Evolutionary conservation across 2,797 vertebrate genomes (phyloP), one percentile per base, ranked within the genome.

Genomic region (Geotria australis): DNA sequence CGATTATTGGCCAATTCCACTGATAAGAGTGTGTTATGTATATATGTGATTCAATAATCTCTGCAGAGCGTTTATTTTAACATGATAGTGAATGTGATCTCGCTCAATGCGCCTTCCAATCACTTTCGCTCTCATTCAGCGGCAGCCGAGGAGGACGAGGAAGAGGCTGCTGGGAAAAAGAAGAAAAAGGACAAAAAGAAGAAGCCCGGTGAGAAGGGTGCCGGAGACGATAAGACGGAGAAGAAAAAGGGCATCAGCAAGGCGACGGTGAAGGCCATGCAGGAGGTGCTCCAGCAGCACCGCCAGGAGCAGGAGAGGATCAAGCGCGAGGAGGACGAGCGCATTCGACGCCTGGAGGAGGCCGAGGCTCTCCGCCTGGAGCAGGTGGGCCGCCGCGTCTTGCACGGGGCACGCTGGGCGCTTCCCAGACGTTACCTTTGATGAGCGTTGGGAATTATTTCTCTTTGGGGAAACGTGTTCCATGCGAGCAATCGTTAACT

Each of bases 231-330:
- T 64, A 67, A 83, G 57, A 72, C 88, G 63, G 80, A 95, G 66
- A 89, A 91, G 72, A 98, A 91, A 63, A 95, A 95, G 61, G 86
- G 88, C n/a, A 88, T 83, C 48, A 85, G 86, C 63, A 95, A 89
- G 67, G 85, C 91, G 46, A 78, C 82, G 0, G 88, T 96, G 53
- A 95, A 85, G 73, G 88, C 86, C 68, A 96, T 98, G 83, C 85
- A 95, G 64, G 91, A 96, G 69, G 85, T 85, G 2, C 70, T 98
- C 67, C 83, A 85, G 64, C 80, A 73, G 64, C 78, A 91, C 75
- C 94, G 89, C 62, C 89, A 79, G 51, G 77, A 79, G 57, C 75
- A 79, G 56, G 75, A 76, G 59, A 72, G 73, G 56, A 77, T 79
- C 56, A 81, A 80, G 65, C 71, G 70, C 57, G 79, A 76, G 60